Conservation (phyloP, 2,113 vertebrate species). For the Odobenus rosmarus region DNA sequence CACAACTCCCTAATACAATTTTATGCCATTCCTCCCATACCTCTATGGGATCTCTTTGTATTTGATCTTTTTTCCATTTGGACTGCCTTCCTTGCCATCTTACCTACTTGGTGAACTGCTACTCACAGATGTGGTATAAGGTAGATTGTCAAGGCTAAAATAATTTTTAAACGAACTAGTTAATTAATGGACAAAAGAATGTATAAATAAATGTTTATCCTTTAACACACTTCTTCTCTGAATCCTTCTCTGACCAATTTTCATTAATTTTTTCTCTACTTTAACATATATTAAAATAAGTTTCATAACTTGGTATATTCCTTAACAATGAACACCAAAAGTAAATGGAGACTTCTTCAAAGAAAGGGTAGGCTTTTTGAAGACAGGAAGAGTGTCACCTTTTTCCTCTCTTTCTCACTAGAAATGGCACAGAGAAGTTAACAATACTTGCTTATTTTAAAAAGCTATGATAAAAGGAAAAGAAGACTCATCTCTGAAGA, state of each 20-base stretch:
- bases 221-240: slow-evolving; percentile 25
- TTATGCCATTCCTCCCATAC: not conserved
- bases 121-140: not conserved
- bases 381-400: not conserved
- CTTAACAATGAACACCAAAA: slow-evolving; percentile 14
- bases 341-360: slow-evolving; percentile 22
- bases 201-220: not conserved
- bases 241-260: not conserved
- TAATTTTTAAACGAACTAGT: not conserved
- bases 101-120: not conserved
- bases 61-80: not conserved
- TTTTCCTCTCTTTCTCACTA: not conserved
- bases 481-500: not conserved
- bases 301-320: not conserved
- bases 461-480: not conserved
- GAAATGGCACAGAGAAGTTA: not conserved
- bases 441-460: not conserved
- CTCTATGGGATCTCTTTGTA: not conserved
- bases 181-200: not conserved
- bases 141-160: not conserved
- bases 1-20: not conserved
- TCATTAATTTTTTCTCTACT: not conserved
- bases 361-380: slow-evolving; percentile 24
- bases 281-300: not conserved
- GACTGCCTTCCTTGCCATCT: not conserved